phyloP scores from a whole-genome alignment of 1,140 invertebrate genomes.

The Pseudoatta argentina region DNA sequence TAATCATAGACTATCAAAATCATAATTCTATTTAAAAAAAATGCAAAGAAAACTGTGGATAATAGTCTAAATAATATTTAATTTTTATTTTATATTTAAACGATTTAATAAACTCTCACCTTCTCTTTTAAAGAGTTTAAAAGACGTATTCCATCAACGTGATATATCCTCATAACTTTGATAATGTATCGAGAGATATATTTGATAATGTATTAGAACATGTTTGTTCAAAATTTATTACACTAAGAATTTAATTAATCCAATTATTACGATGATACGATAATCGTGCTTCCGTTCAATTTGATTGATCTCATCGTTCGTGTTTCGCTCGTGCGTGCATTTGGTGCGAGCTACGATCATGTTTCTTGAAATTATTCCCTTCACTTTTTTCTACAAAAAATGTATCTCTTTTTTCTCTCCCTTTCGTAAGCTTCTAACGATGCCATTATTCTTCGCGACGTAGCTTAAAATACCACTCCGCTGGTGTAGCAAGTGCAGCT shows the following conservation, averaged over 20 bases:
- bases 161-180: neutral
- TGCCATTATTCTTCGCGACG: conserved; percentile 59
- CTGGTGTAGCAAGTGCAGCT: conserved; percentile 28
- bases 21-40: neutral
- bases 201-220: neutral
- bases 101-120: neutral
- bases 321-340: conserved; percentile 22
- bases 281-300: neutral
- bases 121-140: neutral
- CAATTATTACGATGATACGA: neutral
- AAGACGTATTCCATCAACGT: neutral
- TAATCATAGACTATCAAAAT: neutral
- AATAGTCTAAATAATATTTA: neutral
- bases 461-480: conserved; percentile 42
- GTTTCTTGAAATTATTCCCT: conserved; percentile 49
- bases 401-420: conserved; percentile 65
- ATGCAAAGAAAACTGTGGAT: neutral
- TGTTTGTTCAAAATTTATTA: neutral
- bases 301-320: neutral
- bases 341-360: conserved; percentile 45
- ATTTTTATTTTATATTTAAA: neutral
- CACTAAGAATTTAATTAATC: neutral
- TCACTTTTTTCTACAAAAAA: conserved; percentile 67
- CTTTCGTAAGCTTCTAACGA: conserved; percentile 48
- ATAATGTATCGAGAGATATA: neutral